Conservation (phyloP, 2,113 vertebrate genomes). For the Takifugu bimaculatus region DNA sequence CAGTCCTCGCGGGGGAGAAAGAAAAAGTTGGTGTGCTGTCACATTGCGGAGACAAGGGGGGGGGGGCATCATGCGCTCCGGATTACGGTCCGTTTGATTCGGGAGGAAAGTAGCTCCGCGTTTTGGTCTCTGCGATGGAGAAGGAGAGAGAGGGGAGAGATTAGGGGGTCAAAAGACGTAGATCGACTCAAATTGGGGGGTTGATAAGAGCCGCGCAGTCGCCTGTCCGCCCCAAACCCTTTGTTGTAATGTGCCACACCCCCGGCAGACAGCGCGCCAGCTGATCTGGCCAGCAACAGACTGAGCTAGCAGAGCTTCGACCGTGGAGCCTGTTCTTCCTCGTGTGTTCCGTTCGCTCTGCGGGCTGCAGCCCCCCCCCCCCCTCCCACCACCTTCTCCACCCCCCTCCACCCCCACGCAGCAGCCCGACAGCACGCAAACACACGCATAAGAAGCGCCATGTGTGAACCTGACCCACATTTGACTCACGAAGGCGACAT, state of each 20-base stretch:
- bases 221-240: constrained; percentile 72
- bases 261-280: constrained; percentile 79
- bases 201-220: constrained; percentile 65
- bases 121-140: constrained; percentile 43
- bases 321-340: constrained; percentile 40
- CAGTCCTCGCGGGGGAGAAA: constrained; percentile 6
- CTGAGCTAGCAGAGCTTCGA: constrained; percentile 79
- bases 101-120: constrained; percentile 17
- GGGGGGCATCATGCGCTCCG: constrained; percentile 10
- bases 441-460: constrained; percentile 6
- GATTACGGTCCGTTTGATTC: constrained; percentile 21
- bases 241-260: constrained; percentile 84
- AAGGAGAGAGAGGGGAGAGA: not conserved
- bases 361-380: constrained; percentile 37
- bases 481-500: constrained; percentile 1
- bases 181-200: constrained; percentile 60
- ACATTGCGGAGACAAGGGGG: constrained; percentile 14
- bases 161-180: constrained; percentile 18
- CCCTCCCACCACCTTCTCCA: not conserved
- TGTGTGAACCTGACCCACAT: constrained; percentile 26
- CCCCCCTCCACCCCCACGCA: not conserved
- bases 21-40: constrained; percentile 11
- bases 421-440: constrained; percentile 25
- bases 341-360: not conserved
- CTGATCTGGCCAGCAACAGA: constrained; percentile 88